Evolutionary conservation across 2,888 invertebrate species (phyloP).

Genomic region (Scaptomyza flava): DNA sequence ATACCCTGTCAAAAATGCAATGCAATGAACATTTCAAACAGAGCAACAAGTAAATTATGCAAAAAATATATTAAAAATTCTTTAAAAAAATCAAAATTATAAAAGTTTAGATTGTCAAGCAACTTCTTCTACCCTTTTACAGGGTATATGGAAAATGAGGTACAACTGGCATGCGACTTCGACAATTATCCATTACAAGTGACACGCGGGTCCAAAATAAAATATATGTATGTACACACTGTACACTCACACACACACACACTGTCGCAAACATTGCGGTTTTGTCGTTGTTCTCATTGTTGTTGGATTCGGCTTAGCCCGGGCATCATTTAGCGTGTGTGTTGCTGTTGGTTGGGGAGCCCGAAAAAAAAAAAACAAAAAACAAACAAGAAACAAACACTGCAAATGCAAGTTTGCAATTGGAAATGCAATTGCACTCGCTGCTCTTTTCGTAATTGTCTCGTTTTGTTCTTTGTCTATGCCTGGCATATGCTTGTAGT

Average conservation of each 20-base stretch:
- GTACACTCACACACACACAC: conserved; percentile 23
- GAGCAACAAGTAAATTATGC: no score
- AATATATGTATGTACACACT: conserved; percentile 12
- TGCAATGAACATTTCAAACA: no score
- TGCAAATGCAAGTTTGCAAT: conserved; percentile 44
- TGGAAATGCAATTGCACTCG: conserved; percentile 75
- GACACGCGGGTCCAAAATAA: conserved; percentile 61
- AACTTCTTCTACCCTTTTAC: neutral
- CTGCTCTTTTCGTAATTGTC: conserved; percentile 78
- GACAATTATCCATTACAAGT: conserved; percentile 80
- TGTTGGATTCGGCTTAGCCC: conserved; percentile 21
- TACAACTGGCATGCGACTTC: conserved; percentile 67
- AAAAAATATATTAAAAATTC: no score
- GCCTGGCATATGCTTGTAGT: conserved; percentile 56
- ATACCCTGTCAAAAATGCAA: conserved; percentile 27
- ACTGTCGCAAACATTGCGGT: conserved; percentile 47
- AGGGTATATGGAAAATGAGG: conserved; percentile 55
- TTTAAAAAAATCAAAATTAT: no score
- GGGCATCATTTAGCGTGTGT: conserved; percentile 67
- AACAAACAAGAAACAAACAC: conserved; percentile 3
- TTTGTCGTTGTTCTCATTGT: conserved; percentile 20
- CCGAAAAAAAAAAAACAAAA: conserved; percentile 19
- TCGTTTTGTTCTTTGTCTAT: conserved; percentile 73
- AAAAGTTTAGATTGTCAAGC: no score
- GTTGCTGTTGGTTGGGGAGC: conserved; percentile 28